These are phyloP conservation scores for Aradus depressus DNA, from an alignment of 2,888 invertebrate genomes.

Conservation along the genomic window DNA sequence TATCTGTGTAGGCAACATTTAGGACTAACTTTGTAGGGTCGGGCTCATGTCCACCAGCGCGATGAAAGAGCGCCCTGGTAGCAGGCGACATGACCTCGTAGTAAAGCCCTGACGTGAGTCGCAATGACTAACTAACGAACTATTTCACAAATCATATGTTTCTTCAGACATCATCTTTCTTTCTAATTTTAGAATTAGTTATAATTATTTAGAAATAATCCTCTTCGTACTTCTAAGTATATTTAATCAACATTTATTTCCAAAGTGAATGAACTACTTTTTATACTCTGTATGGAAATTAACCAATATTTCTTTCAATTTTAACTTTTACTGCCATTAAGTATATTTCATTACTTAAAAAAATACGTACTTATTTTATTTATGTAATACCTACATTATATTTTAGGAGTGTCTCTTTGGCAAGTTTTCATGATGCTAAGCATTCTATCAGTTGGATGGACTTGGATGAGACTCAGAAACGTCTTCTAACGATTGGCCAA, in stretches of 20 bases:
- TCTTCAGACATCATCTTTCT: too few species aligned
- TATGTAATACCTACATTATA: slow-evolving; percentile 17
- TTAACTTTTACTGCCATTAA: neutral
- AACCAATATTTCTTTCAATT: neutral
- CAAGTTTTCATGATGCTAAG: slow-evolving; percentile 90
- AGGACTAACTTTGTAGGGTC: too few species aligned
- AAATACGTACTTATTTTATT: neutral
- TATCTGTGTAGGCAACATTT: too few species aligned
- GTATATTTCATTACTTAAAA: neutral
- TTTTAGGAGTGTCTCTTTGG: slow-evolving; percentile 77
- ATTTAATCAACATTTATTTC: neutral
- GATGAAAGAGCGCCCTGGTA: too few species aligned
- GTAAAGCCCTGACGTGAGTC: too few species aligned
- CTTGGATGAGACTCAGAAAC: slow-evolving; percentile 77
- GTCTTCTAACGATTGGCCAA: slow-evolving; percentile 84
- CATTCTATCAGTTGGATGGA: slow-evolving; percentile 81
- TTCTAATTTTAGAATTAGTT: too few species aligned
- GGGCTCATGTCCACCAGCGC: too few species aligned
- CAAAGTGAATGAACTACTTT: neutral
- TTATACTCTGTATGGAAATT: neutral
- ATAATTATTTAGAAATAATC: too few species aligned
- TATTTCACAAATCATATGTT: too few species aligned
- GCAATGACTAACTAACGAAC: too few species aligned
- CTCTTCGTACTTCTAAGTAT: too few species aligned
- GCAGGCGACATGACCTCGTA: too few species aligned